Conservation (phyloP, 1,140 invertebrate genomes). For the Pogonomyrmex californicus region DNA sequence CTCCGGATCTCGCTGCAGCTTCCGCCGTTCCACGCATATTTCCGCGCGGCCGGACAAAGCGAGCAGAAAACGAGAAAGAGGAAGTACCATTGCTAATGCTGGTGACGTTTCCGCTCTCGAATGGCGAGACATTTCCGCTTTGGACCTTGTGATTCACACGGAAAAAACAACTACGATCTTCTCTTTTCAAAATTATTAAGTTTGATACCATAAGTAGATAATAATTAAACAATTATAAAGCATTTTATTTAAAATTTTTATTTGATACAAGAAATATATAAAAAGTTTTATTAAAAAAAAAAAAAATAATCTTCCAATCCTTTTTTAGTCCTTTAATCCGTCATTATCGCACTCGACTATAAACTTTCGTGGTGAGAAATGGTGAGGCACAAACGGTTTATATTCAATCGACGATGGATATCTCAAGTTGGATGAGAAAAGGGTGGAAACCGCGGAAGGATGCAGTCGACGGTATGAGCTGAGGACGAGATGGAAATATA, state of each 20-base stretch:
- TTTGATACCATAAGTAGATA: neutral
- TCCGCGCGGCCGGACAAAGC: conserved; percentile 59
- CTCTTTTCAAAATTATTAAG: neutral
- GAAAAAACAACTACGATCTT: neutral
- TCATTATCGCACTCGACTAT: neutral
- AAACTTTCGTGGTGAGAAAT: conserved; percentile 13
- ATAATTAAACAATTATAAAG: neutral
- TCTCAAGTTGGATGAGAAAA: neutral
- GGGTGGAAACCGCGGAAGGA: neutral
- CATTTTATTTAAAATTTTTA: neutral
- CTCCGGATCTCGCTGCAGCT: conserved; percentile 17
- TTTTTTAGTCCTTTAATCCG: neutral
- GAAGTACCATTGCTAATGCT: neutral
- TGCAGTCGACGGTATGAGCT: neutral
- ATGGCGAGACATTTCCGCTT: conserved; percentile 25
- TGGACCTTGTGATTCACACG: neutral
- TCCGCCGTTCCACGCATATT: conserved; percentile 59
- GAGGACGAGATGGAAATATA: conserved; percentile 23
- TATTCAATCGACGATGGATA: neutral
- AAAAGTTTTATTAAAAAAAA: conserved; percentile 5
- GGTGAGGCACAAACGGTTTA: neutral
- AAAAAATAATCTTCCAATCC: no score
- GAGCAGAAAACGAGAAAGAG: conserved; percentile 46
- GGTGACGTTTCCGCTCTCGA: conserved; percentile 41
- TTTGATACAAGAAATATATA: neutral